Evolutionary conservation across 2,888 invertebrate genomes (phyloP), one percentile per base, ranked within the genome.

Genomic region (Drosophila ustulata): DNA sequence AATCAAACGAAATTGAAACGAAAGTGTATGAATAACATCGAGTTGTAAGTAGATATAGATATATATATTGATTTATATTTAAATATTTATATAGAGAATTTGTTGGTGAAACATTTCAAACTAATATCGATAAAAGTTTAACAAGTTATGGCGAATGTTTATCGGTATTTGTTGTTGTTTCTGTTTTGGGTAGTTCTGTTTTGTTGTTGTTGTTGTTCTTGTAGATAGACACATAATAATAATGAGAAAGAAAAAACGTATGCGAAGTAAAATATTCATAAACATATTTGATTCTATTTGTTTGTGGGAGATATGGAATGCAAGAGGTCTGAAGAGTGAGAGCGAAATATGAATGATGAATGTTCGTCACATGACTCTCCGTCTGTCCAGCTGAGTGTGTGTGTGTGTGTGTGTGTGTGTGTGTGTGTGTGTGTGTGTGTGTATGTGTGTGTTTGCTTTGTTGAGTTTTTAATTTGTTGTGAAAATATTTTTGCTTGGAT

Each of bases 401-500:
- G 18, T 46, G 34, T 43, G 11, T 50, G 46, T 32, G 43, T 43
- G 53, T 6, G 45, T 47, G 37, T 41, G 18, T 13, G 13, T 18
- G 13, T 39, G 2, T 4, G 13, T 34, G 50, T 59, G 55, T 47
- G 28, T 43, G 32, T 47, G 9, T 47, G 23, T 28, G 39, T 56
- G 41, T 50, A n/a, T 53, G 13, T 53, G 45, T 49, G 18, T 69
- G 43, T 63, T 45, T 58, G 62, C 39, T 26, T 61, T 71, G 65
- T 37, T 34, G 9, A 76, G 66, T 64, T 73, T 66, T 59, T 62
- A 71, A 74, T 66, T 66, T 74, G 66, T 58, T 71, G 62, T 59
- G 57, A 75, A 66, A 71, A 75, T 75, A 67, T 83, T 81, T 81
- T 71, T 78, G 74, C 69, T 79, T 78, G 66, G 63, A 75, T 78